Base-by-base conservation (phyloP, 2,888 invertebrate species). In the Philhelius pedissequus region DNA sequence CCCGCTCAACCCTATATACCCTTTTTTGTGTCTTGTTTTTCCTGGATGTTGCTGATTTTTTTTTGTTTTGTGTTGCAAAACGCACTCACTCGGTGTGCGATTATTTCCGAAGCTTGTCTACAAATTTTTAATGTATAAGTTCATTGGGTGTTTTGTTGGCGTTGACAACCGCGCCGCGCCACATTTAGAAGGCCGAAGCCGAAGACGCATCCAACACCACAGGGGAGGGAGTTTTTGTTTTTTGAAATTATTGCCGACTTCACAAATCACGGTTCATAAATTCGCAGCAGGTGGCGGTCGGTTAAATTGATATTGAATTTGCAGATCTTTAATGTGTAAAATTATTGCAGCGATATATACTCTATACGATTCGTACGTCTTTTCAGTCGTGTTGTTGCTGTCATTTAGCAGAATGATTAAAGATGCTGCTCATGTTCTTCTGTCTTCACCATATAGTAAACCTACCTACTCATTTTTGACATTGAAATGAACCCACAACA, bases 31-130 rank as follows among this genome's bases (percentile, higher is more conserved):
- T 60, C 48, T 11, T 30, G 30, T 45, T 32, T 58, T 40, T 58
- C 20, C 32, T 70, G 56, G 66, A 70, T 70, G 66, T 11, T 69
- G 66, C 71, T 50, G 69, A 27, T 78, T 56, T 71, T 27, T 69
- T 54, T 54, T 40, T 27, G 15, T 52, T 15, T 83, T 69, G 6
- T 64, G n/a, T n/a, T n/a, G 4, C 75, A 66, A 79, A 75, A 80
- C 75, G 79, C 58, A 64, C 50, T 43, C 15, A 58, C 35, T 38
- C 62, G 27, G 66, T 71, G 75, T 76, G 80, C 75, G 84, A 84
- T 80, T 84, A 66, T 84, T 80, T 84, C 84, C 84, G 84, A 84
- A 71, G 52, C 84, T 84, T 84, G 84, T 84, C 84, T 84, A 80
- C 84, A 84, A 84, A 84, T 84, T 84, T 80, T 80, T 84, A 76